phyloP scores from a whole-genome alignment of 2,888 invertebrate genomes.

The Alentia gelatinosa region DNA sequence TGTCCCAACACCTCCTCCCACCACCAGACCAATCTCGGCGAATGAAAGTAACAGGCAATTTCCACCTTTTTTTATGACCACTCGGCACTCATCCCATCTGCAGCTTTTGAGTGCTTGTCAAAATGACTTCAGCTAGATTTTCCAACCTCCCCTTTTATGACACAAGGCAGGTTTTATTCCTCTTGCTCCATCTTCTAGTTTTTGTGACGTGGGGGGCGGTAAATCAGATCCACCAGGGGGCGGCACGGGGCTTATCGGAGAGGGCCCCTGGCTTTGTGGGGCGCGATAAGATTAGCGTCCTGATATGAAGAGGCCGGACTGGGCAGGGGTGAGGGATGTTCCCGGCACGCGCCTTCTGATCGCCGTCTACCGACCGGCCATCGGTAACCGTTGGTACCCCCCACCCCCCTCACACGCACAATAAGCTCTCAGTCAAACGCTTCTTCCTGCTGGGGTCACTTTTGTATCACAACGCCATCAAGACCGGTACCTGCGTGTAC shows the following conservation, averaged over 20 bases:
- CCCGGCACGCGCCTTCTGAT: not conserved
- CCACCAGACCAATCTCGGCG: not conserved
- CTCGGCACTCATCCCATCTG: not conserved
- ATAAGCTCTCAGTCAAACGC: no score
- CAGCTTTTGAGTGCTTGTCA: conserved; percentile 10
- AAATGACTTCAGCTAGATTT: not conserved
- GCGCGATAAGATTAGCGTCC: not conserved
- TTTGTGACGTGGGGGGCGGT: not conserved
- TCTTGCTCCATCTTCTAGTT: no score
- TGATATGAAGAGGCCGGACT: not conserved
- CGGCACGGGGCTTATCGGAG: no score
- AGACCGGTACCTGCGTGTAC: no score
- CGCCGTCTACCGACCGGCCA: not conserved
- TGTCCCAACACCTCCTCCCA: not conserved
- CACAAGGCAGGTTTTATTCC: no score
- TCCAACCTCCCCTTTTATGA: not conserved
- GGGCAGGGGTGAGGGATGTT: not conserved
- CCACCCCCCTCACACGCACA: no score
- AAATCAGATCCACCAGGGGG: not conserved
- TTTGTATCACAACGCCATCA: no score
- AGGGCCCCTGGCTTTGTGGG: not conserved
- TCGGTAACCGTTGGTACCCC: not conserved
- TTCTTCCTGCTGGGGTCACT: no score
- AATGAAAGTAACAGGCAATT: not conserved
- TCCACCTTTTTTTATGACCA: not conserved